Evolutionary conservation across 2,113 vertebrate genomes (phyloP).

Genomic region (Corythoichthys intestinalis): DNA sequence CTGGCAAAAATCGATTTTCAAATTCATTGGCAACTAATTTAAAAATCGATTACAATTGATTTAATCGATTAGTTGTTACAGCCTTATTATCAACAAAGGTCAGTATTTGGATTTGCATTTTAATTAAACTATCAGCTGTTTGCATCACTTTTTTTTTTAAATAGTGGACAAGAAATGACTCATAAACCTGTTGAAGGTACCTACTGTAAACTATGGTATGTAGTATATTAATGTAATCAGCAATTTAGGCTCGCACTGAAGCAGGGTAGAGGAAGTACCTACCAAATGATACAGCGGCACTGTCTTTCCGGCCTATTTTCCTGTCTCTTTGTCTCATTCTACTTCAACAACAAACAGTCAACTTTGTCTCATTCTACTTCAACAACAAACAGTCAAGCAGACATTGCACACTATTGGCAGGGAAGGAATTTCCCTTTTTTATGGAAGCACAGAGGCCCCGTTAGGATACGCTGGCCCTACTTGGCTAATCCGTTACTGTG

Average conservation of each 20-base stretch:
- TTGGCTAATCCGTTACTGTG: constrained; percentile 16
- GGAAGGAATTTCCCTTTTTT: constrained; percentile 38
- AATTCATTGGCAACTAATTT: no score
- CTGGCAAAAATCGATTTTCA: no score
- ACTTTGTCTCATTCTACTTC: background rate
- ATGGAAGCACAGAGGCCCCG: constrained; percentile 33
- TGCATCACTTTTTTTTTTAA: no score
- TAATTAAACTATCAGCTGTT: no score
- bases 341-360: background rate
- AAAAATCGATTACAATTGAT: no score
- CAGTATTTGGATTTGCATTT: no score
- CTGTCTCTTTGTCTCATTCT: background rate
- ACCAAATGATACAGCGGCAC: constrained; percentile 4
- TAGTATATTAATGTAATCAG: background rate
- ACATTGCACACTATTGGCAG: constrained; percentile 22
- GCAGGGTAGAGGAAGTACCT: background rate
- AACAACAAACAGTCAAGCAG: constrained; percentile 3
- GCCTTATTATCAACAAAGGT: no score
- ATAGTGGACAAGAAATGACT: no score
- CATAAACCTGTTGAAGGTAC: background rate
- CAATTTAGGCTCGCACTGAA: background rate
- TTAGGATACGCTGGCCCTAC: constrained; percentile 35
- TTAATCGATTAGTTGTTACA: no score
- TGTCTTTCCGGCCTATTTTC: constrained; percentile 15
- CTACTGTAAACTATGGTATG: background rate